Conservation (phyloP, 2,888 invertebrate genomes). For the Brenthis daphne region DNA sequence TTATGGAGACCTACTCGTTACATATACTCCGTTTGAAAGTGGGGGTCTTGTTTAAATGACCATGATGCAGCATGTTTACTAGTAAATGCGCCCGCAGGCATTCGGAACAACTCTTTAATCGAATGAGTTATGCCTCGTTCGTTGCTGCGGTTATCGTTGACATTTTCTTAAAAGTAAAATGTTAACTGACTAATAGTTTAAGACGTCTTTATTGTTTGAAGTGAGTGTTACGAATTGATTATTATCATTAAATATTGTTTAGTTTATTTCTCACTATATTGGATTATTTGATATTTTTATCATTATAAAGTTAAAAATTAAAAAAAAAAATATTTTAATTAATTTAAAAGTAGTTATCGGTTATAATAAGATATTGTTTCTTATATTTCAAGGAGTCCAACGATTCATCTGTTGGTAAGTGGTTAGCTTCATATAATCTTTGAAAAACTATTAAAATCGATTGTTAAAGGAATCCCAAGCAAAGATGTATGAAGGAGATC, state of each 20-base stretch:
- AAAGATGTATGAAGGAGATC: too few relatives aligned
- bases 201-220: slow-evolving; percentile 49
- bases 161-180: slow-evolving; percentile 51
- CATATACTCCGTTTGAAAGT: slow-evolving; percentile 7
- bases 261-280: neutral
- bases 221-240: slow-evolving; percentile 55
- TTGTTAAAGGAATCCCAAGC: too few relatives aligned
- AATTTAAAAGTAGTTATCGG: neutral
- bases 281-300: neutral
- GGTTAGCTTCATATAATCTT: too few relatives aligned
- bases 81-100: slow-evolving; percentile 69
- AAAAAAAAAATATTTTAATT: neutral
- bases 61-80: slow-evolving; percentile 42
- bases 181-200: slow-evolving; percentile 52
- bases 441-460: too few relatives aligned
- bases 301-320: neutral
- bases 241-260: slow-evolving; percentile 27
- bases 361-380: too few relatives aligned
- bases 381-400: too few relatives aligned
- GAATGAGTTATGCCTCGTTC: slow-evolving; percentile 78
- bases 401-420: too few relatives aligned
- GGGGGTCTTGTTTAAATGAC: slow-evolving; percentile 39
- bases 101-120: slow-evolving; percentile 62
- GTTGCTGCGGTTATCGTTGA: slow-evolving; percentile 67
- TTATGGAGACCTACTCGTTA: slow-evolving; percentile 29